phyloP scores from a whole-genome alignment of 2,113 vertebrate species.

The Microcebus tavaratra region DNA sequence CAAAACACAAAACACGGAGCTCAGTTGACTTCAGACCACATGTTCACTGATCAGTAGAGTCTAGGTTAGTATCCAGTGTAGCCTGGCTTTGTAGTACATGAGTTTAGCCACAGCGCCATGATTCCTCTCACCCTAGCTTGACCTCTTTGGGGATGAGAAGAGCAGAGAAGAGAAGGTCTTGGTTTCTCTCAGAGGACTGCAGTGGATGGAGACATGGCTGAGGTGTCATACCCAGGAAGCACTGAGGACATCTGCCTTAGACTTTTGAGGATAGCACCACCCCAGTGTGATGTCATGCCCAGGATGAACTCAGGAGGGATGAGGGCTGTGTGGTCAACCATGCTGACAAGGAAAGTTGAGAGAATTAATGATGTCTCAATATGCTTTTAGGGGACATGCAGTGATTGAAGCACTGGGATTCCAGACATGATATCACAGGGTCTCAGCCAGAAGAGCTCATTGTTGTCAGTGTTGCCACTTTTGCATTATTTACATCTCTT shows the following conservation, averaged over 20 bases:
- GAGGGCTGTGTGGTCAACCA: not conserved
- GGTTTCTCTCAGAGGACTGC: not conserved
- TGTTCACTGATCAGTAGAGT: not conserved
- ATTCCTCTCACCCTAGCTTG: not conserved
- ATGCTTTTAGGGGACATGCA: not conserved
- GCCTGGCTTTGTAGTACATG: not conserved
- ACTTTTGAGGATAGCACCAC: too few relatives aligned
- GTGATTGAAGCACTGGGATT: not conserved
- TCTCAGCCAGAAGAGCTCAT: not conserved
- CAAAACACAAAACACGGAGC: not conserved
- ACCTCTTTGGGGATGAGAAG: not conserved
- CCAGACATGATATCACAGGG: accelerated
- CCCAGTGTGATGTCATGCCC: accelerated
- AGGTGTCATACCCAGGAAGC: accelerated
- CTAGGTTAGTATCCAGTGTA: not conserved
- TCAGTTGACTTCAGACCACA: not conserved
- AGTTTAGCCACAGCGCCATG: not conserved
- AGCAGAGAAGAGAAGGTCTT: not conserved
- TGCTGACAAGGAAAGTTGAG: not conserved
- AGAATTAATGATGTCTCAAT: too few relatives aligned
- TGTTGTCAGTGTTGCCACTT: too few relatives aligned
- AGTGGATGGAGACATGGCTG: not conserved
- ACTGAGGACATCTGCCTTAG: not conserved
- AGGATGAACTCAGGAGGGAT: not conserved
- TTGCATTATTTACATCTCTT: not conserved